A percentile compares a stretch with the other conserved stretches of the same genome.
Evolutionary conservation across 1,140 invertebrate genomes (phyloP).

Genomic region (Mactra quadrangularis): DNA sequence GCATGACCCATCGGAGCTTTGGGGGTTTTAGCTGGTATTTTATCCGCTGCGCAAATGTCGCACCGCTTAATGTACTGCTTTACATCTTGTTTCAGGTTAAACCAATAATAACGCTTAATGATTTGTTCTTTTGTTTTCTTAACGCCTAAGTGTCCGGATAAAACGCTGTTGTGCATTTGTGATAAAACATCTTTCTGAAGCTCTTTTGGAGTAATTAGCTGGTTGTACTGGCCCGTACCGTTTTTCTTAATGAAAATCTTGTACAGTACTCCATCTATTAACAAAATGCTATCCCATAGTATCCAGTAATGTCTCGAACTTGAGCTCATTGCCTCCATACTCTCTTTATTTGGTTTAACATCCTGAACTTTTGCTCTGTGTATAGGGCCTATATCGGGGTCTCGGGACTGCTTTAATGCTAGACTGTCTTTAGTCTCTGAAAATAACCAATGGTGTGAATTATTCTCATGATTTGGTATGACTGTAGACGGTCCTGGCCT

Average conservation of each 20-base stretch:
- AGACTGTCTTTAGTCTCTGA: no score
- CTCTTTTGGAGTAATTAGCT: no score
- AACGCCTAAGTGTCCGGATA: slow-evolving; percentile 21
- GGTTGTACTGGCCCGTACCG: no score
- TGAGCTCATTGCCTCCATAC: neutral
- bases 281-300: neutral
- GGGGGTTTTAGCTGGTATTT: neutral
- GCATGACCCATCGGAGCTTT: slow-evolving; percentile 9
- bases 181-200: no score
- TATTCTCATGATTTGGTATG: no score
- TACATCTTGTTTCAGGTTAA: slow-evolving; percentile 14
- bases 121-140: slow-evolving; percentile 34
- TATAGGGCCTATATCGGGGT: neutral
- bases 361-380: neutral
- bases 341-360: neutral
- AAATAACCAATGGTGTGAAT: no score
- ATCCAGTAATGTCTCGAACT: neutral
- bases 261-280: neutral
- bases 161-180: slow-evolving; percentile 28
- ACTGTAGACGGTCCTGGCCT: no score
- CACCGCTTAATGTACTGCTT: neutral
- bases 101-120: slow-evolving; percentile 23
- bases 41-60: slow-evolving; percentile 5
- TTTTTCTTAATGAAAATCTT: slow-evolving; percentile 10
- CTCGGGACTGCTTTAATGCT: no score